Conservation (phyloP, 2,113 vertebrate genomes). For the Apaloderma vittatum region DNA sequence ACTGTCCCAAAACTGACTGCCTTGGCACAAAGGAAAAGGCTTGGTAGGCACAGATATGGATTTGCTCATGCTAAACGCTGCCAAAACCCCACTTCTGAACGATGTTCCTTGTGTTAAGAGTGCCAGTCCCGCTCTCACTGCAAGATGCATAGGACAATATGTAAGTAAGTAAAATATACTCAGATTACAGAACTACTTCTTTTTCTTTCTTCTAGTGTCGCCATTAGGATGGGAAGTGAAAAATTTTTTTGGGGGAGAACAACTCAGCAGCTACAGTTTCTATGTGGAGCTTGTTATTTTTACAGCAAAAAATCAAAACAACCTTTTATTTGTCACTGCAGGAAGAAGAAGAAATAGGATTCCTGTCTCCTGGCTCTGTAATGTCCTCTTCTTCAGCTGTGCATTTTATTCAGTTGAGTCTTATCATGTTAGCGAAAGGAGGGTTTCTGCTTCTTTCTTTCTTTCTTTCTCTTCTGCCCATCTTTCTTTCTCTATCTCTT, state of each 20-base stretch:
- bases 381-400: conserved; percentile 48
- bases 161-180: conserved; percentile 38
- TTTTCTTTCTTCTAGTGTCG: neutral
- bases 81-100: neutral
- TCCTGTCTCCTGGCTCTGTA: conserved; percentile 61
- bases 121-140: neutral
- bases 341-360: conserved; percentile 78
- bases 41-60: neutral
- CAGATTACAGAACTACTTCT: neutral
- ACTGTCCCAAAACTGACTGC: neutral
- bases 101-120: neutral
- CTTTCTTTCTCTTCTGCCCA: neutral
- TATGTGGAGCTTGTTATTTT: conserved; percentile 77
- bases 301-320: conserved; percentile 76
- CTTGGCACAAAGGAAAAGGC: neutral
- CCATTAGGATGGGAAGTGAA: conserved; percentile 32
- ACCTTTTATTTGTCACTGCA: conserved; percentile 76
- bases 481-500: neutral
- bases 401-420: conserved; percentile 43
- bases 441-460: conserved; percentile 20
- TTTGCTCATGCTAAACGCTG: neutral
- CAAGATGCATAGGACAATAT: conserved; percentile 26
- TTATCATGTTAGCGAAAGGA: conserved; percentile 53
- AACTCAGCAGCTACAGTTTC: conserved; percentile 31
- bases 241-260: conserved; percentile 48